Conservation (phyloP, 2,888 invertebrate species). For the Merodon equestris region DNA sequence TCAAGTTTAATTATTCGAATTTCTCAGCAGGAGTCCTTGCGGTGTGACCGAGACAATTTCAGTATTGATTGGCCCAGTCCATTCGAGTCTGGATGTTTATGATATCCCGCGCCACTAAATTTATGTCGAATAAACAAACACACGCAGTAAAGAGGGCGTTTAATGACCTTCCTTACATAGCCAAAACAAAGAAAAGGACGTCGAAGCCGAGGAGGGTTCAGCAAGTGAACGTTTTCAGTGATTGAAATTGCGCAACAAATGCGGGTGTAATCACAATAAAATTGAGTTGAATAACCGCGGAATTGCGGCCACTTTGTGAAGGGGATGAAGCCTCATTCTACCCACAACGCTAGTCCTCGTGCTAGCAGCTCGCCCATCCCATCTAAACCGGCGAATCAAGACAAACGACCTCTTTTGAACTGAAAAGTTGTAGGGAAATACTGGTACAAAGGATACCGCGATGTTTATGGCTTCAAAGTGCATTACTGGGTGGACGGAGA, state of each 20-base stretch:
- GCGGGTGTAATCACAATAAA: constrained; percentile 61
- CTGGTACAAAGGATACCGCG: no score
- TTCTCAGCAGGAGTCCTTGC: constrained; percentile 34
- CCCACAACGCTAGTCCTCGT: no score
- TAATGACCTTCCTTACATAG: constrained; percentile 52
- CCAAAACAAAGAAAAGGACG: neutral
- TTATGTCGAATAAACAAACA: constrained; percentile 2
- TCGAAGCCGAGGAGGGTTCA: constrained; percentile 6
- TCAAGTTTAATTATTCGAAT: constrained; percentile 66
- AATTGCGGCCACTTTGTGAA: constrained; percentile 23
- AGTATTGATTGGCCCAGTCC: no score
- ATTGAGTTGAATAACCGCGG: constrained; percentile 62
- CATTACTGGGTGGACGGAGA: no score
- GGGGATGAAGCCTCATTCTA: neutral
- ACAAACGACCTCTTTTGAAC: no score
- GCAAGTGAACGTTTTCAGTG: constrained; percentile 30
- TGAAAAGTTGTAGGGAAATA: no score
- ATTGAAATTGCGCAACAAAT: constrained; percentile 65
- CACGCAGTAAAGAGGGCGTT: constrained; percentile 38
- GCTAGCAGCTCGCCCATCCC: no score
- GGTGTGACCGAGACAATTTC: neutral
- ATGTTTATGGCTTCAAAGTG: neutral
- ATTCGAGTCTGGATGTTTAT: no score
- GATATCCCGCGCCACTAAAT: neutral
- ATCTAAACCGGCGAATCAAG: no score